Conservation (phyloP, 2,113 vertebrate genomes). For the Ptilonorhynchus violaceus region DNA sequence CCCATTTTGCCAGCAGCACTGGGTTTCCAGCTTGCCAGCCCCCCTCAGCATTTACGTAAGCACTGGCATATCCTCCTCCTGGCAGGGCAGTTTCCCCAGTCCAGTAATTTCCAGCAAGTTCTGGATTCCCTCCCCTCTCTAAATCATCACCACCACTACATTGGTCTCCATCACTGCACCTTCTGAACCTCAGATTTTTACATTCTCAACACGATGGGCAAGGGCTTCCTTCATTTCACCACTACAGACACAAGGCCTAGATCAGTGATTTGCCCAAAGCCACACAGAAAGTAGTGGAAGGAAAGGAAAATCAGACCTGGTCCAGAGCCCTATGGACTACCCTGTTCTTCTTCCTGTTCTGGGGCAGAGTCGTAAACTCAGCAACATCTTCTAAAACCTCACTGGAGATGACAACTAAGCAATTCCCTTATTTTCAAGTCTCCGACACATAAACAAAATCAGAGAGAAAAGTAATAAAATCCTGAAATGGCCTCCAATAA, state of each 20-base stretch:
- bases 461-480: slow-evolving; percentile 59
- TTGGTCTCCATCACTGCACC: neutral
- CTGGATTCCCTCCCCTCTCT: neutral
- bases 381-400: slow-evolving; percentile 23
- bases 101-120: neutral
- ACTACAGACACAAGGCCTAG: neutral
- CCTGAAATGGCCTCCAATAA: slow-evolving; percentile 58
- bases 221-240: neutral
- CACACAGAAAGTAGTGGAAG: neutral
- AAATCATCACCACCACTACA: neutral
- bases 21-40: neutral
- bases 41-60: neutral
- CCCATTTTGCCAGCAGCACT: rapidly evolving
- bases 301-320: neutral
- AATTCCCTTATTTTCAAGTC: slow-evolving; percentile 43
- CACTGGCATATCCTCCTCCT: neutral
- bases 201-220: neutral
- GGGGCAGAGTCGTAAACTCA: neutral
- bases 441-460: slow-evolving; percentile 62
- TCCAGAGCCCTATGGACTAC: neutral
- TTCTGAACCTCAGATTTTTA: neutral
- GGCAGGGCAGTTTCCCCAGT: neutral
- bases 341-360: neutral
- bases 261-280: neutral
- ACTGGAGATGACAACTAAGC: slow-evolving; percentile 42